Base-by-base conservation (phyloP, 2,888 invertebrate species). In the Xylophagus ater region DNA sequence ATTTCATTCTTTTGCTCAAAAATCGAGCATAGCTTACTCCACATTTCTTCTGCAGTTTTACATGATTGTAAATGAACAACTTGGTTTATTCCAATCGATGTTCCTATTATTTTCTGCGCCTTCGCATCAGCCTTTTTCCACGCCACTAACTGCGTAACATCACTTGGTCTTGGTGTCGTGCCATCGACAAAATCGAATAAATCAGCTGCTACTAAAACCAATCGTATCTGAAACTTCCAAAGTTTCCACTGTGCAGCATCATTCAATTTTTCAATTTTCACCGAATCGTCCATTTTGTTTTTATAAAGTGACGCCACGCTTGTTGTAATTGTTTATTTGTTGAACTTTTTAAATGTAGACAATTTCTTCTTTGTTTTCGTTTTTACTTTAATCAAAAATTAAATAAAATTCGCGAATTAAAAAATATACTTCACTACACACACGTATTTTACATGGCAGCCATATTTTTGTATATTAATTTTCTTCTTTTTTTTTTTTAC, bases 1-100 rank as follows among this genome's bases (percentile, higher is more conserved):
- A 50, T 37, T 23, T 52, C 52, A 2, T 42, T 47, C 34, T 51
- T 52, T 21, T 49, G 51, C 39, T 54, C 53, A 36, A 48, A 57
- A 1, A 54, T 43, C 4, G 34, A 37, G 1, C 45, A 28, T 1
- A 56, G 40, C 36, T 51, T 51, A 4, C 43, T 30, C 53, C 53
- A 57, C 53, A 56, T 56, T 10, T 48, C 46, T 9, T 48, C 35
- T 8, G 53, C 42, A 5, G 46, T 38, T 15, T 46, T 29, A 33
- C 52, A 53, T 43, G 53, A 51, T 36, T 51, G 44, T 15, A 54
- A 49, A 40, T 51, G 50, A 3, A 47, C 25, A 4, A 49, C 32
- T 4, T 44, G 46, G 17, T 49, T 42, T 17, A 42, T 36, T 5
- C 44, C 47, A 1, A 54, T 36, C 0, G 49, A 43, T 4, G 47